Conservation (phyloP, 2,888 invertebrate species). For the Athalia circularis region DNA sequence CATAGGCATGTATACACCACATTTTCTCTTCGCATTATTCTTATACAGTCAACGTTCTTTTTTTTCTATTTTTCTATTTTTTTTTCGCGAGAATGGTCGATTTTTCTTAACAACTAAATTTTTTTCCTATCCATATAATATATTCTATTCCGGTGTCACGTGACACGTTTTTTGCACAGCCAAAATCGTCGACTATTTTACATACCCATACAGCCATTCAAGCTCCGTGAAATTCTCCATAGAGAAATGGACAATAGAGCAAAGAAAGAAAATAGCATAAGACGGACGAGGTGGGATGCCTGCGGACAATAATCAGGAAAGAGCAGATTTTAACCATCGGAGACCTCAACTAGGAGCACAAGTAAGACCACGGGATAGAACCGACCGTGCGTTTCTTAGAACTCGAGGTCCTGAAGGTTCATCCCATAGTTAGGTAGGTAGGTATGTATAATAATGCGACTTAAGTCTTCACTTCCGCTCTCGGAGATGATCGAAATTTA, state of each 20-base stretch:
- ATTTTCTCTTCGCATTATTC: not conserved
- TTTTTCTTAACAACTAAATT: no score
- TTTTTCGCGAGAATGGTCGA: not conserved
- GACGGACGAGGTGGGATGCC: slow-evolving; percentile 12
- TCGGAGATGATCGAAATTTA: slow-evolving; percentile 16
- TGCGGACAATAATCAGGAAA: slow-evolving; percentile 19
- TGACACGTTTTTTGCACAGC: no score
- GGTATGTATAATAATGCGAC: slow-evolving; percentile 4
- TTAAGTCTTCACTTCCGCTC: slow-evolving; percentile 42
- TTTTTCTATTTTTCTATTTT: no score
- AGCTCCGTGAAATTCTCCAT: slow-evolving; percentile 22
- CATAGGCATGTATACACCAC: not conserved
- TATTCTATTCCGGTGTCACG: no score
- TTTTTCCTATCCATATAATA: no score
- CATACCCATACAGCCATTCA: not conserved
- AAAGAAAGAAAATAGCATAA: slow-evolving; percentile 20
- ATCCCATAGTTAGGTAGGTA: slow-evolving; percentile 1
- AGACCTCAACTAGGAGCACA: not conserved
- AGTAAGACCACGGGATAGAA: slow-evolving; percentile 8
- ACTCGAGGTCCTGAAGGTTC: slow-evolving; percentile 32
- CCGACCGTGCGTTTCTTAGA: slow-evolving; percentile 15
- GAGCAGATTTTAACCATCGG: slow-evolving; percentile 32
- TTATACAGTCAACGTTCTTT: no score
- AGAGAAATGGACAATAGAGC: slow-evolving; percentile 28
- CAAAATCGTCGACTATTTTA: not conserved